Base-by-base conservation (phyloP, 1,140 invertebrate species). In the Gryon sp. region DNA sequence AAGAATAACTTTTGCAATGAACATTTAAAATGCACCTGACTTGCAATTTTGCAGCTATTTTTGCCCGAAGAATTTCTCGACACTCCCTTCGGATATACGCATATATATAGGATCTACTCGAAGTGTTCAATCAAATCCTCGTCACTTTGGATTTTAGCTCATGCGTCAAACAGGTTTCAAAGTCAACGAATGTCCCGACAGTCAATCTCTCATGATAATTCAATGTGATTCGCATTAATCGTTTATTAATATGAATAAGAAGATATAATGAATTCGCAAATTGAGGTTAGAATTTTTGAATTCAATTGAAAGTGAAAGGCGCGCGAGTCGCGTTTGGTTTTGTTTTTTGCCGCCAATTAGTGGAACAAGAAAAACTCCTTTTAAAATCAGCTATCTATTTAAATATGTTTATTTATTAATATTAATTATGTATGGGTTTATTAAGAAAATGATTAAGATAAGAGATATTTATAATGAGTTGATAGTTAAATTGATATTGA, bases 61-160 rank as follows among this genome's bases (percentile, higher is more conserved):
- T 8, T 57, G 40, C 32, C 32, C 16, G 20, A n/a, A 43, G 59
- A 73, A 63, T 57, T 65, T 65, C 69, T 59, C 45, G 69, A 65
- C 69, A 73, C 69, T 65, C 69, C 59, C 59, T 73, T 38, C n/a
- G 52, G 50, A 68, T 57, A 63, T 28, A 15, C 22, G 48, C 55
- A n/a, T 30, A n/a, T n/a, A n/a, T n/a, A n/a, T n/a, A n/a, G 18
- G 12, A 3, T 14, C n/a, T 26, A n/a, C 28, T 66, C 62, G 15
- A 19, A n/a, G 9, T 38, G 66, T 53, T 60, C 55, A 62, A 46
- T 72, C 57, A 72, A 72, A 62, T 72, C 68, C n/a, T 45, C 57
- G 57, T 55, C 57, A 55, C 57, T 55, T 12, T n/a, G n/a, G 57
- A 62, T 55, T 62, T 55, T 55, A 62, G 48, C 40, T 53, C 40